Evolutionary conservation across 2,888 invertebrate genomes (phyloP).

Genomic region (Acrobasis suavella): DNA sequence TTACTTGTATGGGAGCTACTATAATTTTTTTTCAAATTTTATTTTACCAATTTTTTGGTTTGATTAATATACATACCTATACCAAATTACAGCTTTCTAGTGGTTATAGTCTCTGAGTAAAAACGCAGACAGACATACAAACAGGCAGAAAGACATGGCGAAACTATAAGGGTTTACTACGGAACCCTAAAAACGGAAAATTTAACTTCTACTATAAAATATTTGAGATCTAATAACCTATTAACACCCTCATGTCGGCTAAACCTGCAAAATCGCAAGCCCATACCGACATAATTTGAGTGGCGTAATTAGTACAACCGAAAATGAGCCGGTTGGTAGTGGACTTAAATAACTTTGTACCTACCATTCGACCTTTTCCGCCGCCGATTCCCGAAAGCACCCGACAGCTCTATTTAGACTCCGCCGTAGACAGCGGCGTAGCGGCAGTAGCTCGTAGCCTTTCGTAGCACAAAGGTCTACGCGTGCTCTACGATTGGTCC

Average conservation of each 20-base stretch:
- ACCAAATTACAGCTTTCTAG: too few species aligned
- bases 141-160: too few species aligned
- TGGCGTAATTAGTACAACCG: conserved; percentile 35
- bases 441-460: conserved; percentile 71
- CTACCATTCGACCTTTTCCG: conserved; percentile 60
- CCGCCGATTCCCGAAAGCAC: conserved; percentile 54
- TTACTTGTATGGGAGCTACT: too few species aligned
- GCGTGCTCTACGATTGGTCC: conserved; percentile 37
- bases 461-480: conserved; percentile 51
- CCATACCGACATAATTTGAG: conserved; percentile 32
- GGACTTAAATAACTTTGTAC: conserved; percentile 58
- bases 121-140: too few species aligned
- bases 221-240: too few species aligned
- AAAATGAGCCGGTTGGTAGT: conserved; percentile 43
- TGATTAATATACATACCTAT: too few species aligned
- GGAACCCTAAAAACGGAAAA: too few species aligned
- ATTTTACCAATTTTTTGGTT: too few species aligned
- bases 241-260: not conserved
- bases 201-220: too few species aligned
- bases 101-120: too few species aligned
- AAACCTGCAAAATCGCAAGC: conserved; percentile 15
- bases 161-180: too few species aligned
- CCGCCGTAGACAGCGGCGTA: conserved; percentile 56
- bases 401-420: conserved; percentile 59
- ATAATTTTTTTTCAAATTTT: too few species aligned